Evolutionary conservation across 2,888 invertebrate genomes (phyloP).

Genomic region (Stenoptilia bipunctidactyla): DNA sequence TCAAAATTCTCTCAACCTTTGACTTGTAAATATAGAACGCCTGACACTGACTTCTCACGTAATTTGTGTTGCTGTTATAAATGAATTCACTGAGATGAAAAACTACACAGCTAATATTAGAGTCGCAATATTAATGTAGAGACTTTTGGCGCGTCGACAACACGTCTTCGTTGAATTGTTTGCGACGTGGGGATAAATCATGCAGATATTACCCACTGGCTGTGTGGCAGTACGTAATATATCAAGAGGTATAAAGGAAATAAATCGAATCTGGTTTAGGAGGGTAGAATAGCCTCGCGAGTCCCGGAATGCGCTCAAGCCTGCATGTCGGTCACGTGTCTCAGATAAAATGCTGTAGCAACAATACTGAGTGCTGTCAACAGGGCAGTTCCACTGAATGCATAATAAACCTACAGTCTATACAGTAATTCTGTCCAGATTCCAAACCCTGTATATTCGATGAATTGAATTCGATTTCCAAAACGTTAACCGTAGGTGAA

Average conservation of each 20-base stretch:
- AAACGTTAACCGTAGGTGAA: neutral
- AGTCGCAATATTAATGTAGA: constrained; percentile 37
- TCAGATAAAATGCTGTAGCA: neutral
- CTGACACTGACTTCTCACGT: constrained; percentile 18
- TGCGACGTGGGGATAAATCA: constrained; percentile 42
- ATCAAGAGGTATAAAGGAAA: constrained; percentile 44
- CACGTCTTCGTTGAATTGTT: constrained; percentile 32
- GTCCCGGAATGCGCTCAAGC: constrained; percentile 18
- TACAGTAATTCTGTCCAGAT: neutral
- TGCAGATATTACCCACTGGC: constrained; percentile 49
- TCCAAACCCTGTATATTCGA: neutral
- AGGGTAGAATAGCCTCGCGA: constrained; percentile 19
- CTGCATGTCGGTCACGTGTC: neutral
- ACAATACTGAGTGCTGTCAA: neutral
- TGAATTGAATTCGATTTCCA: neutral
- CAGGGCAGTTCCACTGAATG: neutral
- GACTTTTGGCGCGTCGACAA: constrained; percentile 23
- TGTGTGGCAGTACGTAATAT: constrained; percentile 42
- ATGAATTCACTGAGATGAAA: no score
- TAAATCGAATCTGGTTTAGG: constrained; percentile 22
- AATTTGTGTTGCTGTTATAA: neutral
- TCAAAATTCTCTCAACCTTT: constrained; percentile 24
- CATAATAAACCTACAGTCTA: neutral
- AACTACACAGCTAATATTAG: constrained; percentile 22
- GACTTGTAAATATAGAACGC: no score